These are phyloP conservation scores for Phortica okadai DNA, from an alignment of 2,888 invertebrate species.

Conservation along the genomic window DNA sequence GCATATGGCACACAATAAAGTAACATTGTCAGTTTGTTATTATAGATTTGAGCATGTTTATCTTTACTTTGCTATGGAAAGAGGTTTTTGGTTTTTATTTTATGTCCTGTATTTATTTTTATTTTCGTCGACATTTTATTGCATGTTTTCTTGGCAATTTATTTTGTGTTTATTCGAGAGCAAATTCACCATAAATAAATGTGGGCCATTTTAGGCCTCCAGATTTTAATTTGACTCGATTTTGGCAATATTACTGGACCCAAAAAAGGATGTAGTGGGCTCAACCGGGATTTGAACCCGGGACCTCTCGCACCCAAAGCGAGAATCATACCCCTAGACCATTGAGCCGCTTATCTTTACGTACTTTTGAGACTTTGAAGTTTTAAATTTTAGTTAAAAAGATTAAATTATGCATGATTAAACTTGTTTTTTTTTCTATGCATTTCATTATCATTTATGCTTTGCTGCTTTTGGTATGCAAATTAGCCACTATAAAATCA, in stretches of 20 bases:
- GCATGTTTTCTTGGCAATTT: conserved; percentile 37
- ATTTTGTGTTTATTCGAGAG: conserved; percentile 42
- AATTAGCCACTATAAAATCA: background rate
- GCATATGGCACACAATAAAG: conserved; percentile 60
- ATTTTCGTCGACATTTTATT: conserved; percentile 38
- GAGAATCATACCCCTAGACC: conserved; percentile 84
- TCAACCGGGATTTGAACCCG: conserved; percentile 84
- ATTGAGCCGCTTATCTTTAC: conserved; percentile 77
- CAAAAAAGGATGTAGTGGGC: conserved; percentile 73
- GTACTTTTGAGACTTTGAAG: background rate
- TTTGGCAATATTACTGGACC: conserved; percentile 15
- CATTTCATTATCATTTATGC: no score
- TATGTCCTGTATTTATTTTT: conserved; percentile 49
- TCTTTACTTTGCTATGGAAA: background rate
- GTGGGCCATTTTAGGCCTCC: background rate
- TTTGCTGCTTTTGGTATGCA: no score
- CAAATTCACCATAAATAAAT: conserved; percentile 38
- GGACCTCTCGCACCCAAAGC: conserved; percentile 84
- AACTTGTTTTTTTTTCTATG: conserved; percentile 10
- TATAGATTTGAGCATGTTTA: conserved; percentile 41
- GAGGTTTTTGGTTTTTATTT: background rate
- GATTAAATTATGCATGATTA: background rate
- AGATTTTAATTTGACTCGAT: background rate
- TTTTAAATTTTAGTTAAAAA: background rate
- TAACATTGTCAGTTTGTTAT: conserved; percentile 62